A percentile compares a stretch with the other conserved stretches of the same genome.
Evolutionary conservation across 2,888 invertebrate genomes (phyloP).

Genomic region (Lasioglossum lativentre): DNA sequence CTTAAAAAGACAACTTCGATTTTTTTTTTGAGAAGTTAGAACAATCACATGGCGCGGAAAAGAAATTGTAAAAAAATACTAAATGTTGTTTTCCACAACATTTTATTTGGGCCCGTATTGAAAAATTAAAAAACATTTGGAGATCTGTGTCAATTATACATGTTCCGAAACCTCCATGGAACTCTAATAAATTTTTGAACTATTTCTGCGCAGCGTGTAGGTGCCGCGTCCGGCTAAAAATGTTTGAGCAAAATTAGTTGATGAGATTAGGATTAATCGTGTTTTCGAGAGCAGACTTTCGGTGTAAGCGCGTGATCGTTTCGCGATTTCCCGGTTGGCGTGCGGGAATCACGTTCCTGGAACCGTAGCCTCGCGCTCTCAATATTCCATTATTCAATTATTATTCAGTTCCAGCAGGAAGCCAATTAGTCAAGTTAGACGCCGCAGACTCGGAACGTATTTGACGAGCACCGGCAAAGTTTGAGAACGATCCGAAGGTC

Average conservation of each 20-base stretch:
- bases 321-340: conserved; percentile 34
- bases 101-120: no score
- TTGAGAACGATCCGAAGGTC: conserved; percentile 57
- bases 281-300: neutral
- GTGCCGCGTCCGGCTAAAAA: neutral
- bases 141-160: no score
- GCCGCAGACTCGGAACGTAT: conserved; percentile 61
- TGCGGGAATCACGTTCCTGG: conserved; percentile 49
- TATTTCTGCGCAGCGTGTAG: neutral
- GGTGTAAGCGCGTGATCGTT: conserved; percentile 20
- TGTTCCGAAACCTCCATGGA: no score
- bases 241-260: neutral
- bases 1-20: no score
- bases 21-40: no score
- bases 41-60: no score
- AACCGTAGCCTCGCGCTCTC: conserved; percentile 38
- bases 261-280: neutral
- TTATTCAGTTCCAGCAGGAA: conserved; percentile 67
- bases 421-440: conserved; percentile 71
- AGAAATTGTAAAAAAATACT: no score
- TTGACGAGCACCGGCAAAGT: conserved; percentile 58
- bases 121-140: no score
- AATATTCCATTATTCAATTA: conserved; percentile 72
- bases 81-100: no score
- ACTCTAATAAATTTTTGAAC: no score